Percentiles rank a stretch among this genome's conserved stretches.
phyloP scores from a whole-genome alignment of 2,113 vertebrate species.

The Trinectes maculatus region DNA sequence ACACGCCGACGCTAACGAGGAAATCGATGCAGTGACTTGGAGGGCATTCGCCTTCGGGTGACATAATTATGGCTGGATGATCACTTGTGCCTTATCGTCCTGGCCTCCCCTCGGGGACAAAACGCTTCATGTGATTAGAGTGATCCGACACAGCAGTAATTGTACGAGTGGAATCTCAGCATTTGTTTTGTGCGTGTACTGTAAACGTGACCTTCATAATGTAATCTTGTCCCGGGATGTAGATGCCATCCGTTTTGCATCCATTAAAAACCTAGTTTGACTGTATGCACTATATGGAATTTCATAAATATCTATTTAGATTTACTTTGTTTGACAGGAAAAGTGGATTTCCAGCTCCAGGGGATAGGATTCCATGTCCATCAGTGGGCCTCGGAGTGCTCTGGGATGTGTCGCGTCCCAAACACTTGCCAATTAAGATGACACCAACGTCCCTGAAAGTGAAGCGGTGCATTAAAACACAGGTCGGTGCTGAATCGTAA shows the following conservation, averaged over 20 bases:
- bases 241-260: neutral
- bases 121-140: constrained; percentile 19
- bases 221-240: neutral
- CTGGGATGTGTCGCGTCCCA: constrained; percentile 19
- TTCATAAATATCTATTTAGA: neutral
- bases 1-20: neutral
- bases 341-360: constrained; percentile 27
- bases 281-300: neutral
- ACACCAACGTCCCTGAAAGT: constrained; percentile 41
- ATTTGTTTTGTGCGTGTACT: constrained; percentile 1
- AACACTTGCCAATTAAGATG: constrained; percentile 33
- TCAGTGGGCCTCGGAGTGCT: constrained; percentile 11
- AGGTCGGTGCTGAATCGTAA: constrained; percentile 66
- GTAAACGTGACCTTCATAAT: constrained; percentile 2
- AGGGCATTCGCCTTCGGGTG: constrained; percentile 24
- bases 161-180: neutral
- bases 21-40: constrained; percentile 22
- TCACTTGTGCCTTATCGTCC: constrained; percentile 44
- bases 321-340: constrained; percentile 8
- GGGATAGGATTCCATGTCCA: constrained; percentile 28
- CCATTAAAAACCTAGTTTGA: neutral
- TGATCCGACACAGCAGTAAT: constrained; percentile 9
- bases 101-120: constrained; percentile 12
- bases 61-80: constrained; percentile 22
- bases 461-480: constrained; percentile 54